Percentiles rank a stretch among this genome's conserved stretches.
These are phyloP conservation scores for Drosophila paramelanica DNA, from an alignment of 2,888 invertebrate genomes.

Conservation along the genomic window DNA sequence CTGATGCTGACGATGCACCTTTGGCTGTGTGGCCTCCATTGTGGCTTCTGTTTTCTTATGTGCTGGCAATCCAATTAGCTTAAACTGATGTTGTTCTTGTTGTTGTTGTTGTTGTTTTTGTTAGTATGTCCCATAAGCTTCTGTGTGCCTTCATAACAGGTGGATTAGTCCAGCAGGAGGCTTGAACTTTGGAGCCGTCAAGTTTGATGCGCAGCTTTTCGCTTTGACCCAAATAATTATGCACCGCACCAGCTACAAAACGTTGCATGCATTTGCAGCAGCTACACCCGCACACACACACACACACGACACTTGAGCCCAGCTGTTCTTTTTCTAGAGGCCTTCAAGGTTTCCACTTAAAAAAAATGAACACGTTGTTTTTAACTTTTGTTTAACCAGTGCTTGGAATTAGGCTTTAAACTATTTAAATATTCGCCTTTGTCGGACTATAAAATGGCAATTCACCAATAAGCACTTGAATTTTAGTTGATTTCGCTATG, in stretches of 20 bases:
- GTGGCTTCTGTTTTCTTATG: neutral
- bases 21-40: slow-evolving; percentile 84
- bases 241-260: slow-evolving; percentile 40
- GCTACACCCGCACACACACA: slow-evolving; percentile 33
- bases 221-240: slow-evolving; percentile 74
- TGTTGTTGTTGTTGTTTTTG: slow-evolving; percentile 17
- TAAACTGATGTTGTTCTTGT: slow-evolving; percentile 6
- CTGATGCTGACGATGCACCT: slow-evolving; percentile 85
- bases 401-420: neutral
- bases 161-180: slow-evolving; percentile 56
- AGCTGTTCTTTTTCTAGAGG: slow-evolving; percentile 19
- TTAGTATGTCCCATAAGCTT: slow-evolving; percentile 21
- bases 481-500: slow-evolving; percentile 21
- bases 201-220: slow-evolving; percentile 66
- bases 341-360: slow-evolving; percentile 30
- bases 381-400: slow-evolving; percentile 1
- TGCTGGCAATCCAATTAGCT: slow-evolving; percentile 26
- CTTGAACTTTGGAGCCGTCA: slow-evolving; percentile 48
- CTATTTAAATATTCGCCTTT: neutral
- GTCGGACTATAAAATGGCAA: neutral
- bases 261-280: slow-evolving; percentile 39
- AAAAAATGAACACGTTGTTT: neutral
- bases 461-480: slow-evolving; percentile 14
- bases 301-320: slow-evolving; percentile 19
- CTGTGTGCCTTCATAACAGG: slow-evolving; percentile 74